These are phyloP conservation scores for Meloidogyne exigua DNA, from an alignment of 1,140 invertebrate species.

Conservation along the genomic window DNA sequence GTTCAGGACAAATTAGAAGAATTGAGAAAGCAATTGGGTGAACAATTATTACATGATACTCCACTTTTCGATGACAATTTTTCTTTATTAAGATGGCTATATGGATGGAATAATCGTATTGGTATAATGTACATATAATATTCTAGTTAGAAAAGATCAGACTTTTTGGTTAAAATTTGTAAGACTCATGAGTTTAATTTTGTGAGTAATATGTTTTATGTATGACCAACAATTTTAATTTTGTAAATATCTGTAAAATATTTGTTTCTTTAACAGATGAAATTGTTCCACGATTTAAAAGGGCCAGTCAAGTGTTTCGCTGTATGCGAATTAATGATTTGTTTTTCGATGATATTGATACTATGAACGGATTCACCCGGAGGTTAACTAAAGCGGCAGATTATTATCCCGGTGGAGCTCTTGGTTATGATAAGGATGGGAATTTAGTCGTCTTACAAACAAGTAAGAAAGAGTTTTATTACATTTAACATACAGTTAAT, in stretches of 20 bases:
- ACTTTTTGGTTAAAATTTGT: too few relatives aligned
- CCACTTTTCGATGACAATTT: slow-evolving; percentile 41
- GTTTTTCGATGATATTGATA: slow-evolving; percentile 34
- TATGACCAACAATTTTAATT: too few relatives aligned
- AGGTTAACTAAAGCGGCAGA: slow-evolving; percentile 30
- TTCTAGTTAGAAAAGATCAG: too few relatives aligned
- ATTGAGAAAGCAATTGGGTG: slow-evolving; percentile 31
- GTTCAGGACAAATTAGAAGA: slow-evolving; percentile 31
- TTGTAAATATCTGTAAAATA: too few relatives aligned
- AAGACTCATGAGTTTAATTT: too few relatives aligned
- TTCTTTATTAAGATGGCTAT: slow-evolving; percentile 38
- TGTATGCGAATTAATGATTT: slow-evolving; percentile 27
- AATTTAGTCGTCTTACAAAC: slow-evolving; percentile 53
- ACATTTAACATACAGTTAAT: background rate
- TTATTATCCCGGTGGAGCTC: slow-evolving; percentile 50
- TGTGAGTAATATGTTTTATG: too few relatives aligned
- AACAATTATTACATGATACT: slow-evolving; percentile 34
- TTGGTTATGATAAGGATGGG: slow-evolving; percentile 55
- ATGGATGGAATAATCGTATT: slow-evolving; percentile 45
- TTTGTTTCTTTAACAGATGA: slow-evolving; percentile 30
- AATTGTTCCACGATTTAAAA: slow-evolving; percentile 39
- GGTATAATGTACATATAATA: background rate
- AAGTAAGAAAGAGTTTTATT: too few relatives aligned
- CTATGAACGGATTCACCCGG: slow-evolving; percentile 25
- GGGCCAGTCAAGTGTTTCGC: slow-evolving; percentile 22